Percentiles rank a stretch among this genome's conserved stretches.
phyloP scores from a whole-genome alignment of 2,888 invertebrate genomes.

The Endomychus coccineus region DNA sequence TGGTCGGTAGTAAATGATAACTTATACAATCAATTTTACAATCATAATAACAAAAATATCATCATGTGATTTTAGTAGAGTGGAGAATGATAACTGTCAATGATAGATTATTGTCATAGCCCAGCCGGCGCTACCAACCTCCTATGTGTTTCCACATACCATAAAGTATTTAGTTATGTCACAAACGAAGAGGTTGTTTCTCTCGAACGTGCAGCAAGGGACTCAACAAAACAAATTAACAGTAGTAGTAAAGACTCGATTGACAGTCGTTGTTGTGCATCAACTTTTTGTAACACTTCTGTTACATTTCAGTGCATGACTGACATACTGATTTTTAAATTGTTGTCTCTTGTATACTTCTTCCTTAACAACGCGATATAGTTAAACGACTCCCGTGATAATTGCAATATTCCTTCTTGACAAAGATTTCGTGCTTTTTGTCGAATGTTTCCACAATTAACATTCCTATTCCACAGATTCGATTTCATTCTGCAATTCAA shows the following conservation, averaged over 20 bases:
- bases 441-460: too few species aligned
- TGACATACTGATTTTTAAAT: constrained; percentile 1
- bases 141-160: not conserved
- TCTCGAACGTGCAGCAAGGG: not conserved
- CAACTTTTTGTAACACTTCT: not conserved
- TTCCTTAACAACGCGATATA: constrained; percentile 14
- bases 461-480: too few species aligned
- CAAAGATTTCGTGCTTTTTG: too few species aligned
- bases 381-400: constrained; percentile 1
- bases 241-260: not conserved
- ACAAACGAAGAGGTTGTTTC: not conserved
- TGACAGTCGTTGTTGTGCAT: not conserved
- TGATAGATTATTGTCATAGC: constrained; percentile 1
- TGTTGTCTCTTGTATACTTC: constrained; percentile 7
- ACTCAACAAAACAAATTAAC: not conserved
- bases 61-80: too few species aligned
- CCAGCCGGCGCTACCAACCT: constrained; percentile 2
- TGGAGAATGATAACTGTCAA: not conserved
- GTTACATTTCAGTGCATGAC: not conserved
- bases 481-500: too few species aligned
- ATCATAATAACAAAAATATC: too few species aligned
- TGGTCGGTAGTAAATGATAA: too few species aligned
- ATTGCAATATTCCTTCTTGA: too few species aligned
- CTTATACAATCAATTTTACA: too few species aligned
- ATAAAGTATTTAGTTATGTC: not conserved